These are phyloP conservation scores for Echinometra lucunter DNA, from an alignment of 53 echinoderm and acorn worm species.

Conservation along the genomic window DNA sequence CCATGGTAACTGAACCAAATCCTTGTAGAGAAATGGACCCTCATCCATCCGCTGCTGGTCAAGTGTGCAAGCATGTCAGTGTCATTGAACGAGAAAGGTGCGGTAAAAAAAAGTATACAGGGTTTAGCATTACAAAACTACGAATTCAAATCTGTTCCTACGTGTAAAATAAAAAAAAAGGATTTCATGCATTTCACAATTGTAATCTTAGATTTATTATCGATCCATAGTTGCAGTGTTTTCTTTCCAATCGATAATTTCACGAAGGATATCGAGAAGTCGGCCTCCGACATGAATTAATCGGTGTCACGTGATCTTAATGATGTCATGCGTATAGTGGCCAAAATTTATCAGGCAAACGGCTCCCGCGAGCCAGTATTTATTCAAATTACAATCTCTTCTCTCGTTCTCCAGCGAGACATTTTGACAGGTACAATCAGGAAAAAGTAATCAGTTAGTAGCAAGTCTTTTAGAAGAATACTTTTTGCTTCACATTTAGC, in stretches of 20 bases:
- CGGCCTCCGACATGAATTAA: background rate
- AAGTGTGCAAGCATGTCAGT: no score
- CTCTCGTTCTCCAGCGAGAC: background rate
- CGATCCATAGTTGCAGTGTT: background rate
- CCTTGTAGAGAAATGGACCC: no score
- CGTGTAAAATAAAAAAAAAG: background rate
- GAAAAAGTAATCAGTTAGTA: background rate
- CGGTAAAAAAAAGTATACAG: no score
- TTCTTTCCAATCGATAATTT: background rate
- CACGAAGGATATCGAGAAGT: background rate
- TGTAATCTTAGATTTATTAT: conserved; percentile 1
- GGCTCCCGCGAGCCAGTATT: background rate
- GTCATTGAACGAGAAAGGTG: no score
- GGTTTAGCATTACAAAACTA: background rate
- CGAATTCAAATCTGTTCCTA: background rate
- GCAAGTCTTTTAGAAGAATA: no score
- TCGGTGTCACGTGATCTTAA: background rate
- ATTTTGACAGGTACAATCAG: background rate
- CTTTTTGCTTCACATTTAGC: background rate
- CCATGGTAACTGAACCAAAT: no score
- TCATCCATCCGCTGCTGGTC: no score
- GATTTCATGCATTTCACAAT: background rate
- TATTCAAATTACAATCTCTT: background rate
- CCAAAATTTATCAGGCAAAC: background rate
- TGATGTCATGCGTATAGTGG: background rate